These are phyloP conservation scores for Cotesia congregata DNA, from an alignment of 2,888 invertebrate genomes.

Conservation along the genomic window DNA sequence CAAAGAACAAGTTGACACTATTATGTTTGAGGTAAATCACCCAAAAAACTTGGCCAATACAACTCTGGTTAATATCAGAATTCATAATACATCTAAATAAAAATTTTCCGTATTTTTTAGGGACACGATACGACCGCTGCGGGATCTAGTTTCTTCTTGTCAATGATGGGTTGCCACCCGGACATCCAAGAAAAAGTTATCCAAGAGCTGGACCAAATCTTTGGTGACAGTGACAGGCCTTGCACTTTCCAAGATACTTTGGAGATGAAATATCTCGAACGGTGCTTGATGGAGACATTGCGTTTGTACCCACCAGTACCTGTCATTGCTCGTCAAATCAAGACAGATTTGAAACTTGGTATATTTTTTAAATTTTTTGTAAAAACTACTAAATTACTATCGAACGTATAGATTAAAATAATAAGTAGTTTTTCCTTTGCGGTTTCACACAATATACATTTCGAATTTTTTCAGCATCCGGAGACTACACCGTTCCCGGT, in stretches of 20 bases:
- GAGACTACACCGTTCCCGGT: constrained; percentile 77
- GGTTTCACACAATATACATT: not conserved
- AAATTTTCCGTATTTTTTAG: constrained; percentile 60
- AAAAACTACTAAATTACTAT: not conserved
- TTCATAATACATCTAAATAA: not conserved
- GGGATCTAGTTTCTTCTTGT: constrained; percentile 88
- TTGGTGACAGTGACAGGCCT: constrained; percentile 83
- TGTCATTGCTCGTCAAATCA: constrained; percentile 80
- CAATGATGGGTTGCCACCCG: constrained; percentile 85
- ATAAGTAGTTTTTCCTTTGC: not conserved
- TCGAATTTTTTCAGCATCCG: constrained; percentile 72
- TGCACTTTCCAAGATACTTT: constrained; percentile 84
- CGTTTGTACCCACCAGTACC: constrained; percentile 87
- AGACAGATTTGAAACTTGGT: constrained; percentile 80
- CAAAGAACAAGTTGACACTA: constrained; percentile 88
- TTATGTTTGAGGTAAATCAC: constrained; percentile 83
- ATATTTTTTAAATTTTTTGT: constrained; percentile 40
- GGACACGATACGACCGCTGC: constrained; percentile 89
- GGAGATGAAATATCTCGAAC: constrained; percentile 85
- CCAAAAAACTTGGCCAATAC: not conserved
- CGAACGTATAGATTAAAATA: not conserved
- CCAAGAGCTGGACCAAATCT: constrained; percentile 82
- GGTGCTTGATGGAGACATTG: constrained; percentile 83
- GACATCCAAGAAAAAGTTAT: constrained; percentile 83
- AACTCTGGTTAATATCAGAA: not conserved